Evolutionary conservation across 2,797 vertebrate genomes (phyloP).

Genomic region (Malacoraja senta): DNA sequence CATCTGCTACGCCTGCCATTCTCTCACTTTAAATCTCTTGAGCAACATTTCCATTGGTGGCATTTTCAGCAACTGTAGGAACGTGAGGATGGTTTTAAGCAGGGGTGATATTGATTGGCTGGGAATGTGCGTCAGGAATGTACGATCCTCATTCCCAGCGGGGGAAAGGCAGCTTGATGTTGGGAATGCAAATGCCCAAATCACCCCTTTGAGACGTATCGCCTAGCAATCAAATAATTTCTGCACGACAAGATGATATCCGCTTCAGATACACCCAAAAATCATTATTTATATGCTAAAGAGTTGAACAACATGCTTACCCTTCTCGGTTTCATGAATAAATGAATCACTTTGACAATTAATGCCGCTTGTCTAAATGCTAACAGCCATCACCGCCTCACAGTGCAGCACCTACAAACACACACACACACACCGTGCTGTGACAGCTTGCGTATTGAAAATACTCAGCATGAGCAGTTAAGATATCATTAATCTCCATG

Average conservation of each 20-base stretch:
- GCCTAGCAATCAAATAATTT: not conserved
- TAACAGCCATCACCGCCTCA: not conserved
- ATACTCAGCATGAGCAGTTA: not conserved
- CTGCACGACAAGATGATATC: not conserved
- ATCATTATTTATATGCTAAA: conserved; percentile 22
- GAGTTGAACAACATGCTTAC: conserved; percentile 5
- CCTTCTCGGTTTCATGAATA: conserved; percentile 4
- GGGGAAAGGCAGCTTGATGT: not conserved
- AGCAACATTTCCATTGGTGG: not conserved
- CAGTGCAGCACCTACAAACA: not conserved
- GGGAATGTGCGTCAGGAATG: not conserved
- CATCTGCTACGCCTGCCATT: not conserved
- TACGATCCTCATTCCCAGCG: not conserved
- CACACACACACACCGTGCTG: not conserved
- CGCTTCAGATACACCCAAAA: conserved; percentile 17
- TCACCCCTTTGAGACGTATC: not conserved
- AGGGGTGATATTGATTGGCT: not conserved
- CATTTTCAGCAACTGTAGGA: not conserved
- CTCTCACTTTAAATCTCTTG: not conserved
- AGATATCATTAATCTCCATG: conserved; percentile 30
- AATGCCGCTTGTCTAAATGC: conserved; percentile 14
- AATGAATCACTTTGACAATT: conserved; percentile 33
- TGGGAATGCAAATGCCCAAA: conserved; percentile 1
- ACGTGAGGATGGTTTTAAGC: not conserved
- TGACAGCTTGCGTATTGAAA: conserved; percentile 18